Conservation (phyloP, 2,113 vertebrate genomes). For the Nettapus auritus region DNA sequence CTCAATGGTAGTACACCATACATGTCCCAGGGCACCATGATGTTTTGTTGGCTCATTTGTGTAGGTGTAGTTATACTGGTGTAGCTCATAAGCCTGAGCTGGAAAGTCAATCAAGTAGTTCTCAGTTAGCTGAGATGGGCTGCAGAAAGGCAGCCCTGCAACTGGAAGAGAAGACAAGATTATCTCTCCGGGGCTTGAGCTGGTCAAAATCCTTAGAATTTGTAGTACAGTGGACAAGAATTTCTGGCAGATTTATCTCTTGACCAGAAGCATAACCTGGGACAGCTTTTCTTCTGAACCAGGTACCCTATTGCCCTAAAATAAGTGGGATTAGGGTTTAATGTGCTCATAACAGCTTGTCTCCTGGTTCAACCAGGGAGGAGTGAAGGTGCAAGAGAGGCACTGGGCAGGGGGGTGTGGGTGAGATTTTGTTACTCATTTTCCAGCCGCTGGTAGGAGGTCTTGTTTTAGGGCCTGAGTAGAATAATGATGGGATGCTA, state of each 20-base stretch:
- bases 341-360: background rate
- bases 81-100: background rate
- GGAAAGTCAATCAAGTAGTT: background rate
- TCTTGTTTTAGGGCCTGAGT: background rate
- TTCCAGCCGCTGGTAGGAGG: background rate
- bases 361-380: background rate
- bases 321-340: background rate
- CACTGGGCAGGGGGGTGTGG: fast-evolving
- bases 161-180: background rate
- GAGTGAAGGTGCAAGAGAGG: fast-evolving
- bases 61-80: background rate
- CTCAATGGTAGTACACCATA: background rate
- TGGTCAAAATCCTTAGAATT: background rate
- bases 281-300: background rate
- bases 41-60: background rate
- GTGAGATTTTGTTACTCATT: background rate
- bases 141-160: background rate
- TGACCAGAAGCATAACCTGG: background rate
- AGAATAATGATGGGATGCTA: background rate
- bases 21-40: background rate
- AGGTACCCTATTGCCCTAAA: background rate
- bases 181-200: background rate
- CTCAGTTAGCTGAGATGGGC: background rate
- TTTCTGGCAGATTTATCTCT: background rate
- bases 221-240: fast-evolving